Evolutionary conservation across 2,797 vertebrate species (phyloP).

Genomic region (Sebastes iracundus): DNA sequence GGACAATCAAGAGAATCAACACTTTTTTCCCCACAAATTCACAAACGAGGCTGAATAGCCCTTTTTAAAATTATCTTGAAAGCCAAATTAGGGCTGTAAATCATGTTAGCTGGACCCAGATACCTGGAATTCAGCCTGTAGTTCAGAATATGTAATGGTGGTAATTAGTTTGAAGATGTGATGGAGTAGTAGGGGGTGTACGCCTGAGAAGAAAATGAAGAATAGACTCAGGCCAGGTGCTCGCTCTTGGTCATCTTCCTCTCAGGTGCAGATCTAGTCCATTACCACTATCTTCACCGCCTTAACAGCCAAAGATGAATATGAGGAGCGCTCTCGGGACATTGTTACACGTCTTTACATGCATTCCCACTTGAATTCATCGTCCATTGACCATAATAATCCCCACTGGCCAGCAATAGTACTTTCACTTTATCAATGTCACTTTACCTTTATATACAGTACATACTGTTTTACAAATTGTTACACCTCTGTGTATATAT

Average conservation of each 20-base stretch:
- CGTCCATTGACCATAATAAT: neutral
- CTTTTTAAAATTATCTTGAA: neutral
- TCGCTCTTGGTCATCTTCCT: neutral
- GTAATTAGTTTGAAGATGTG: neutral
- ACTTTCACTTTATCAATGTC: no score
- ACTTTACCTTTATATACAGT: no score
- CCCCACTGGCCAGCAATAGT: no score
- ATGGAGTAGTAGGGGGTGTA: neutral
- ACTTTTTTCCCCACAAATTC: neutral
- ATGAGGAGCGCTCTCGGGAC: neutral
- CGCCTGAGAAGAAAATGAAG: neutral
- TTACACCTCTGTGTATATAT: no score
- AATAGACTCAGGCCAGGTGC: neutral
- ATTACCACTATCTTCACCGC: neutral
- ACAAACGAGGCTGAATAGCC: neutral
- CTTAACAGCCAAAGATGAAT: neutral
- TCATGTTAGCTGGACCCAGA: neutral
- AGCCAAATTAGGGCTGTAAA: neutral
- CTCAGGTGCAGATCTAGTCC: neutral
- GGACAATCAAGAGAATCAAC: neutral
- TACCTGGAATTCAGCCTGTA: neutral
- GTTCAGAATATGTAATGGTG: neutral
- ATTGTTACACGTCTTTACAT: neutral
- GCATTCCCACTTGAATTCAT: neutral
- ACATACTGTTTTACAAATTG: no score